These are phyloP conservation scores for Lampris incognitus DNA, from an alignment of 2,113 vertebrate species.

Conservation along the genomic window DNA sequence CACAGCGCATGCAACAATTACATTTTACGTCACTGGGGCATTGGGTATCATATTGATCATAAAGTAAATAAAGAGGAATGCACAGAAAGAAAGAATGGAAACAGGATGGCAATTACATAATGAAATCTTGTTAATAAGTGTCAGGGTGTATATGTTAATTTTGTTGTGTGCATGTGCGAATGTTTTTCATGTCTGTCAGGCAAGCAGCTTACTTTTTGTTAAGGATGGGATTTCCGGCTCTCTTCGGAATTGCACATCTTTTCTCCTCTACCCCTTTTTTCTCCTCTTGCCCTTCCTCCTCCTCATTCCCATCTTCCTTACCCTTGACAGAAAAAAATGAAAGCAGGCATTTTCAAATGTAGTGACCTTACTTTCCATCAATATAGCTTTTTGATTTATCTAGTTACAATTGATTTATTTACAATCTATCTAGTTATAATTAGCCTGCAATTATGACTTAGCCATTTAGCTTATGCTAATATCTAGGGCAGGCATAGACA, in stretches of 20 bases:
- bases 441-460: no score
- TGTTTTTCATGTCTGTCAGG: not conserved
- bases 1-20: no score
- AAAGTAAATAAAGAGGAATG: not conserved
- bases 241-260: constrained; percentile 83
- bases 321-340: constrained; percentile 33
- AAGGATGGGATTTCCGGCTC: constrained; percentile 86
- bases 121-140: not conserved
- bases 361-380: not conserved
- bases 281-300: constrained; percentile 50
- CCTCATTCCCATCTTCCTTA: constrained; percentile 4
- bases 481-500: no score
- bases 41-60: not conserved
- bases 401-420: no score
- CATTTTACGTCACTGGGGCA: no score
- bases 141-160: not conserved
- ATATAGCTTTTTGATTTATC: no score
- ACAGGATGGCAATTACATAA: constrained; percentile 14
- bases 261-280: constrained; percentile 51
- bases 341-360: not conserved
- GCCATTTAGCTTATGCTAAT: no score
- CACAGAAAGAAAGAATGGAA: not conserved
- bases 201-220: constrained; percentile 86
- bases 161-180: not conserved
- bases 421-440: no score